phyloP scores from a whole-genome alignment of 1,140 invertebrate genomes.

The Lordiphosa stackelbergi region DNA sequence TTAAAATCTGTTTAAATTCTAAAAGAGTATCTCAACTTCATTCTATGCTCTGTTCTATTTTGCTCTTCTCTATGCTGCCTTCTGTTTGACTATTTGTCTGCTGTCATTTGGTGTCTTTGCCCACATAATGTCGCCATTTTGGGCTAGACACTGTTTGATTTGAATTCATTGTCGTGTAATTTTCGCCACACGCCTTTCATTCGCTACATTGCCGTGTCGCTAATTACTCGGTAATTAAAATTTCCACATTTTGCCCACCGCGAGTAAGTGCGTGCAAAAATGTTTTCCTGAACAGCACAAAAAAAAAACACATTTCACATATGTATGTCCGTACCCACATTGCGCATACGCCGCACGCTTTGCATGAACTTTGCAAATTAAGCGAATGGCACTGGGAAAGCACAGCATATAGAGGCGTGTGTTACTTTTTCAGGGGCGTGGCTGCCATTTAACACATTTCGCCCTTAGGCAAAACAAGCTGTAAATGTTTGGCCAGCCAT shows the following conservation, averaged over 20 bases:
- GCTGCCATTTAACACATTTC: slow-evolving; percentile 65
- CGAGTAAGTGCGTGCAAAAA: slow-evolving; percentile 63
- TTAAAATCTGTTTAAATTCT: too few relatives aligned
- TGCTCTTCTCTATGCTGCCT: slow-evolving; percentile 1
- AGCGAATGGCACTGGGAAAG: slow-evolving; percentile 34
- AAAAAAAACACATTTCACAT: slow-evolving; percentile 22
- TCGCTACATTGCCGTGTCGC: slow-evolving; percentile 43
- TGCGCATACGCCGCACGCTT: slow-evolving; percentile 62
- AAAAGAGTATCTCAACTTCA: background rate
- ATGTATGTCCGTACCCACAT: slow-evolving; percentile 17
- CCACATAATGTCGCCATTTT: slow-evolving; percentile 68
- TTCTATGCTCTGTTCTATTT: slow-evolving; percentile 6
- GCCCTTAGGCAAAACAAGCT: slow-evolving; percentile 58
- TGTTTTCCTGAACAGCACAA: slow-evolving; percentile 35
- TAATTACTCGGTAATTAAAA: slow-evolving; percentile 75
- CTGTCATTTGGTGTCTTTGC: slow-evolving; percentile 33
- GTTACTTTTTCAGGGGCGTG: slow-evolving; percentile 38
- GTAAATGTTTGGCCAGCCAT: slow-evolving; percentile 58
- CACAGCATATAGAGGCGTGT: slow-evolving; percentile 1
- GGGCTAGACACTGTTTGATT: slow-evolving; percentile 69
- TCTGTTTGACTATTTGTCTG: slow-evolving; percentile 21
- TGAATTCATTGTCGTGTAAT: slow-evolving; percentile 69
- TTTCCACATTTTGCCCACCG: slow-evolving; percentile 53
- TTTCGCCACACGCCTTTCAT: slow-evolving; percentile 42
- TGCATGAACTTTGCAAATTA: slow-evolving; percentile 65